Percentiles rank a stretch among this genome's conserved stretches.
phyloP scores from a whole-genome alignment of 2,797 vertebrate species.

The Masticophis lateralis region DNA sequence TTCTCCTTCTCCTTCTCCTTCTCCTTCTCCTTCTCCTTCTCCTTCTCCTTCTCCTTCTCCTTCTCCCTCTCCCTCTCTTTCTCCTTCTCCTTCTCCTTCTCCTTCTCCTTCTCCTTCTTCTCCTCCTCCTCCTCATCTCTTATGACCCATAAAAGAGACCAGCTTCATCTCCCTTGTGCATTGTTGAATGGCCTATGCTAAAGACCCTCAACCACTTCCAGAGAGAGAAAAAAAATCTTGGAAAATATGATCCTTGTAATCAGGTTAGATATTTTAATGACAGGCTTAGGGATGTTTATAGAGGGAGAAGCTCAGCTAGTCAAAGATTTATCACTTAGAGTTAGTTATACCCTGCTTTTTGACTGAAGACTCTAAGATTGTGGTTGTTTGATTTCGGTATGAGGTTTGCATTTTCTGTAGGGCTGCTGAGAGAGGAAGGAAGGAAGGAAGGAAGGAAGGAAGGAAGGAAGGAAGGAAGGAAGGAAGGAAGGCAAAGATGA shows the following conservation, averaged over 20 bases:
- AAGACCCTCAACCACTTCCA: neutral
- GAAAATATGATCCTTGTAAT: neutral
- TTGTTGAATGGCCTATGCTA: neutral
- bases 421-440: neutral
- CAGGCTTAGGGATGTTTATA: neutral
- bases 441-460: neutral
- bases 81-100: too few species aligned
- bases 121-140: neutral
- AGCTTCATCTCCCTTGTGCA: neutral
- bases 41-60: too few species aligned
- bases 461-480: too few species aligned
- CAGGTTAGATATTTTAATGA: neutral
- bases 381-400: neutral
- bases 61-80: fast-evolving
- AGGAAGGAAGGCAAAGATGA: neutral
- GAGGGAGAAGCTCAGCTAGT: neutral
- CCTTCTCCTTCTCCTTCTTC: too few species aligned
- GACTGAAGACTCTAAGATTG: neutral
- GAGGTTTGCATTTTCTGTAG: neutral
- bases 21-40: too few species aligned
- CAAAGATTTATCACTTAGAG: neutral
- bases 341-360: neutral
- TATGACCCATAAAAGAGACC: too few species aligned
- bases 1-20: too few species aligned
- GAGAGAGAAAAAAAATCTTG: neutral